Evolutionary conservation across 2,797 vertebrate species (phyloP), one percentile per base, ranked within the genome.

Genomic region (Pteropus rufus): DNA sequence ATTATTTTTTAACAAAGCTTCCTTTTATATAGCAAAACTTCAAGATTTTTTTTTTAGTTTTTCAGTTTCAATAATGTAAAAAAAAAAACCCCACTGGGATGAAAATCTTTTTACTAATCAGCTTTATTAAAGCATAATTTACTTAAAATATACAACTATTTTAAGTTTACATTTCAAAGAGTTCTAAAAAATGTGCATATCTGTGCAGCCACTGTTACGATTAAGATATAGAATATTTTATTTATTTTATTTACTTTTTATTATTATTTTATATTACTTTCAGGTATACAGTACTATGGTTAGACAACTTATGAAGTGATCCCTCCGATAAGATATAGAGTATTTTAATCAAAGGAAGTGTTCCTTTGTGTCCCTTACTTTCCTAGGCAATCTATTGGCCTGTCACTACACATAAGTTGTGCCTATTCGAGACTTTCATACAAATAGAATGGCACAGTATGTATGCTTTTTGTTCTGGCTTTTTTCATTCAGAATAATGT

Each of bases 121-220:
- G 24, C 11, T 92, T 92, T 76, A 89, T 88, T 76, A 62, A 73
- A 29, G 7, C 73, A 10, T 75, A 85, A 62, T 46, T 29, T 39
- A 34, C 64, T 75, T 75, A 34, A 16, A 60, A 62, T 58, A 23
- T 54, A 79, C 10, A 86, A 46, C 41, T 44, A 83, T 46, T 82
- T 93, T 79, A 97, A 73, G 29, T 86, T 93, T 87, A 14, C 77
- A 73, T 91, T 93, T 93, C 49, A 72, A 44, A 12, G 62, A 84
- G 21, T 75, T 92, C 83, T 24, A 0, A 10, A 92, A 80, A 81
- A 83, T 15, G 5, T 52, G 26, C 31, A 34, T n/a, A 56, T 9
- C 46, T 2, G 19, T 29, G 26, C 4, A 60, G 67, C 14, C 39
- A 90, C 10, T 18, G 56, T 24, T 84, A 49, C 11, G 85, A 39